Conservation (phyloP, 1,140 invertebrate species). For the Phymastichus coffea region DNA sequence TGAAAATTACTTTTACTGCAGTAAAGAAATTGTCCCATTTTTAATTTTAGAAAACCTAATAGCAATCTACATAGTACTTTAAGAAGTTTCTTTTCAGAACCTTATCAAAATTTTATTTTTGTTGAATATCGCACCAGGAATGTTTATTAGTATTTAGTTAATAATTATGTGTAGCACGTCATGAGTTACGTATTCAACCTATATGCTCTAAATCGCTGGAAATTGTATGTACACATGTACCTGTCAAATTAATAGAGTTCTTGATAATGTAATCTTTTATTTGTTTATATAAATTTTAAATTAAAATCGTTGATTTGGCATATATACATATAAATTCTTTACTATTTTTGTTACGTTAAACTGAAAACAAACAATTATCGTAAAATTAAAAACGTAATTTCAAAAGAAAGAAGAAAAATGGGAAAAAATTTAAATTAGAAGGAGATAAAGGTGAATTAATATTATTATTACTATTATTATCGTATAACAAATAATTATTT, state of each 20-base stretch:
- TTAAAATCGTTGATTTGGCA: conserved; percentile 22
- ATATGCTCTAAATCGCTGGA: conserved; percentile 14
- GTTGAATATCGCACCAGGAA: no score
- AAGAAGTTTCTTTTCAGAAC: not conserved
- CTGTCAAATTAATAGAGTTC: conserved; percentile 16
- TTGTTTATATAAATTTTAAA: conserved; percentile 17
- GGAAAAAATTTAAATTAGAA: conserved; percentile 26
- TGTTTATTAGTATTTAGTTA: not conserved
- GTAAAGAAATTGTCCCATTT: no score
- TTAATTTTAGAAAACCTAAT: no score
- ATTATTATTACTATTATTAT: conserved; percentile 31
- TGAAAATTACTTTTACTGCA: no score
- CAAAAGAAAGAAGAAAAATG: conserved; percentile 27
- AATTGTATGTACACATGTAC: conserved; percentile 15
- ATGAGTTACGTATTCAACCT: not conserved
- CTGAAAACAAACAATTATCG: conserved; percentile 14
- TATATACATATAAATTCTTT: conserved; percentile 12
- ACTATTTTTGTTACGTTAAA: conserved; percentile 29
- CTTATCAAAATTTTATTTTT: not conserved
- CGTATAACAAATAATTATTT: conserved; percentile 25
- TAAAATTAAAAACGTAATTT: conserved; percentile 24
- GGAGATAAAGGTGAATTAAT: conserved; percentile 31
- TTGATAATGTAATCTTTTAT: conserved; percentile 6
- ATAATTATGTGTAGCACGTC: conserved; percentile 10
- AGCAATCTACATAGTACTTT: no score